Conservation (phyloP, 2,113 vertebrate genomes). For the Falcunculus frontatus region DNA sequence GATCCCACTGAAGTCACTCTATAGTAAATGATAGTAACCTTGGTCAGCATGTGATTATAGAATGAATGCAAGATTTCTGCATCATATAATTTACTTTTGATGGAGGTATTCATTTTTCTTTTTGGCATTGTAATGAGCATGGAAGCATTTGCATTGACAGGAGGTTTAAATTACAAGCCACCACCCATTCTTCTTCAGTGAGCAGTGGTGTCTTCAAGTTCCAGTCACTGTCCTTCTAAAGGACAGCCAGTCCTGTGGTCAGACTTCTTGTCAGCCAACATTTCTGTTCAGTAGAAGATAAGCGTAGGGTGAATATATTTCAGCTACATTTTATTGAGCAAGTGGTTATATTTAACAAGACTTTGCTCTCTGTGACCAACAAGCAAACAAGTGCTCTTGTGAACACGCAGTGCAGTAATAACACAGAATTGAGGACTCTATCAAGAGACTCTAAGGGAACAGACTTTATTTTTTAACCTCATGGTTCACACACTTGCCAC, state of each 20-base stretch:
- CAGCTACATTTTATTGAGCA: neutral
- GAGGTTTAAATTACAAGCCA: constrained; percentile 24
- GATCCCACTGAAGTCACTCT: neutral
- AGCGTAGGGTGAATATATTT: constrained; percentile 3
- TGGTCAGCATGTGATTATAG: constrained; percentile 26
- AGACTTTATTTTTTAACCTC: neutral
- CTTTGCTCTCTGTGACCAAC: neutral
- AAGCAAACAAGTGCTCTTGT: neutral
- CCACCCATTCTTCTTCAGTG: constrained; percentile 11
- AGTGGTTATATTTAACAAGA: constrained; percentile 17
- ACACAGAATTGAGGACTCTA: neutral
- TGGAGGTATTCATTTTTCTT: constrained; percentile 40
- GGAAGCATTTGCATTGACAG: constrained; percentile 32
- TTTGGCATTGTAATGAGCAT: constrained; percentile 30
- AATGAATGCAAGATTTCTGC: constrained; percentile 28
- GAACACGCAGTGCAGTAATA: neutral
- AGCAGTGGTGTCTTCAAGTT: neutral
- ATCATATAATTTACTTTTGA: constrained; percentile 54
- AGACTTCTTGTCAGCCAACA: constrained; percentile 36
- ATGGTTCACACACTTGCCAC: neutral
- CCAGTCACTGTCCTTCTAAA: neutral
- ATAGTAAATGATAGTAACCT: neutral
- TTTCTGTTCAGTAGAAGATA: constrained; percentile 25
- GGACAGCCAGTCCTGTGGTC: constrained; percentile 3
- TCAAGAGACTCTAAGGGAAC: neutral